These are phyloP conservation scores for Ectropis grisescens DNA, from an alignment of 1,140 invertebrate genomes.

Conservation along the genomic window DNA sequence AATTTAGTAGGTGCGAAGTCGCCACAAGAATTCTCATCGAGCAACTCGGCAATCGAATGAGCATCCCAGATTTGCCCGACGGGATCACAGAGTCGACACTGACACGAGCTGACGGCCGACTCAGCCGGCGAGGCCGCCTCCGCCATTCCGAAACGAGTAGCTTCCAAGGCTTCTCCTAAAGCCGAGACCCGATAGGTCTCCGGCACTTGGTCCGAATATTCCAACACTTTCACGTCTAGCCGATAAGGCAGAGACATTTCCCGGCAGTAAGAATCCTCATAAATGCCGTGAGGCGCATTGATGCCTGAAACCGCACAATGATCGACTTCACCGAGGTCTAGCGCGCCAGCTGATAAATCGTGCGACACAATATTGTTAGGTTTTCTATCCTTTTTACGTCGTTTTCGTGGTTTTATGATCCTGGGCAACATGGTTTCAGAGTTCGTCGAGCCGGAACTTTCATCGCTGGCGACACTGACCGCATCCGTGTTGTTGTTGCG, in stretches of 20 bases:
- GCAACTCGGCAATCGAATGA: constrained; percentile 62
- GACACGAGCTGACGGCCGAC: constrained; percentile 74
- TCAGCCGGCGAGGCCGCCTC: constrained; percentile 56
- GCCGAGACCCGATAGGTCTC: constrained; percentile 53
- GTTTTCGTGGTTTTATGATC: constrained; percentile 90
- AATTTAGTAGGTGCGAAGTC: constrained; percentile 59
- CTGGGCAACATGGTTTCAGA: constrained; percentile 86
- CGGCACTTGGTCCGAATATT: constrained; percentile 47
- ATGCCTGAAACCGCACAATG: constrained; percentile 48
- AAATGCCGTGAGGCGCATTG: constrained; percentile 36
- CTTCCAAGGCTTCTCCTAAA: constrained; percentile 61
- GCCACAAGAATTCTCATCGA: constrained; percentile 56
- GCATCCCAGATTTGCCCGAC: constrained; percentile 83
- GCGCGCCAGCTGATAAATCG: constrained; percentile 38
- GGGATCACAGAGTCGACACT: constrained; percentile 85
- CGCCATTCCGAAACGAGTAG: constrained; percentile 45
- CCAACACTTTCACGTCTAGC: constrained; percentile 50
- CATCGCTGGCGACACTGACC: constrained; percentile 80
- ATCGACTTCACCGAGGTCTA: constrained; percentile 42
- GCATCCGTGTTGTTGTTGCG: constrained; percentile 73
- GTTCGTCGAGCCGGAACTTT: constrained; percentile 78
- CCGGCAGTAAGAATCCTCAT: constrained; percentile 55
- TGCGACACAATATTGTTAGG: constrained; percentile 67
- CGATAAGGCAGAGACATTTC: constrained; percentile 53
- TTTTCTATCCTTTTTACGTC: constrained; percentile 90